Base-by-base conservation (phyloP, 2,113 vertebrate species). In the Neopipo cinnamomea region DNA sequence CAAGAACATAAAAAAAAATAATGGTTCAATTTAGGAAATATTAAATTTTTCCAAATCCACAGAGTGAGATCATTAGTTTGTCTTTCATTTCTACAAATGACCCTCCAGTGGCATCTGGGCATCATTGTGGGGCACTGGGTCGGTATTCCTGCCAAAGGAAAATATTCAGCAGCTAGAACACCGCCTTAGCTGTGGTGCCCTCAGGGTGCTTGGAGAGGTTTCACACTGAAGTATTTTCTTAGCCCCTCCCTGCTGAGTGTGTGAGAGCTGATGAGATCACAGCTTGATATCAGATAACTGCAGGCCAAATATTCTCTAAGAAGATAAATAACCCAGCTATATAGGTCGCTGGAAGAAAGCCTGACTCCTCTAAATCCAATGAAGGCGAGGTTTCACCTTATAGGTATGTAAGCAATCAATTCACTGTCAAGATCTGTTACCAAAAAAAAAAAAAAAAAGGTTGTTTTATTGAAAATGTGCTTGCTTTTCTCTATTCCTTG, bases 221-320 rank as follows among this genome's bases (percentile, higher is more conserved):
- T 88, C 76, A 81, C 89, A 86, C 61, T 96, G 91, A 95, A 95
- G 94, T 95, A 91, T 93, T 94, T 97, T 92, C 91, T 94, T 88
- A 97, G 91, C 88, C 66, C 80, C 94, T 93, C 93, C 89, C 93
- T 95, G 96, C 94, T 97, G 95, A 91, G 84, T 61, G 85, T 95
- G 84, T 88, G 84, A 95, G 84, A 95, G 84, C 94, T 96, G 92
- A 97, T 96, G 96, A 95, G 94, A 94, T 95, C 95, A 88, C 95
- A 97, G 95, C 94, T 96, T 95, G 95, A 93, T 88, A 90, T 74
- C 91, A 90, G 94, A 90, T 96, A 93, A 96, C 95, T 96, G 79
- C 90, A 91, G 82, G 93, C 93, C 92, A 97, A 80, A 93, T 96
- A 96, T 94, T 95, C 95, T 88, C 82, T 85, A 84, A 93, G 76